These are phyloP conservation scores for Philopedon plagiatum DNA, from an alignment of 2,888 invertebrate species.

Conservation along the genomic window DNA sequence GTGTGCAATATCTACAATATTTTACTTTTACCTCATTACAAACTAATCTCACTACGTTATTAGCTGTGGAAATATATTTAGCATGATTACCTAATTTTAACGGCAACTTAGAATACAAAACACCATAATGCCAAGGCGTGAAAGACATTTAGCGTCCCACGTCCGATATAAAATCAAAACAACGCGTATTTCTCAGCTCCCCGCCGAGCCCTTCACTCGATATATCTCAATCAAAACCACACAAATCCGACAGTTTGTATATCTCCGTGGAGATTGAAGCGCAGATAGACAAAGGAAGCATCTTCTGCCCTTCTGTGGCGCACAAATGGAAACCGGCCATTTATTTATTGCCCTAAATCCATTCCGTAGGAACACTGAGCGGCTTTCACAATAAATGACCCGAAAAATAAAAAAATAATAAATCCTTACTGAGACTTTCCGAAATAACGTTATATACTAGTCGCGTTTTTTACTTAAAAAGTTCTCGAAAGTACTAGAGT, in stretches of 20 bases:
- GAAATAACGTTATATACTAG: constrained; percentile 30
- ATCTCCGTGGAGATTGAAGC: constrained; percentile 56
- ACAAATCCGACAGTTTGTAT: constrained; percentile 62
- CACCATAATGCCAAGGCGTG: constrained; percentile 7
- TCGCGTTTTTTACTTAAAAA: constrained; percentile 27
- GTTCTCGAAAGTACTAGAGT: constrained; percentile 1
- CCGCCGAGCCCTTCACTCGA: constrained; percentile 58
- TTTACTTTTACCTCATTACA: no score
- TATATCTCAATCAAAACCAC: constrained; percentile 62
- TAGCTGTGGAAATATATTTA: no score
- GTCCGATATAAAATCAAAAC: constrained; percentile 55
- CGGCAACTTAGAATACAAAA: constrained; percentile 14
- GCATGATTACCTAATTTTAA: not conserved
- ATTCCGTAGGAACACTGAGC: constrained; percentile 53
- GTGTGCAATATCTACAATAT: no score
- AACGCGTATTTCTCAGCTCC: constrained; percentile 52
- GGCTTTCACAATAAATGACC: constrained; percentile 54
- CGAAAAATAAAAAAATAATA: constrained; percentile 55
- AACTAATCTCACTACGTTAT: no score
- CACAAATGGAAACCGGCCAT: constrained; percentile 61
- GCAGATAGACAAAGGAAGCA: constrained; percentile 59
- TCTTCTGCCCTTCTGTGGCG: constrained; percentile 54
- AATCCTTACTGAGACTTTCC: constrained; percentile 24
- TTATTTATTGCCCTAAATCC: constrained; percentile 60
- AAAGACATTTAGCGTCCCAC: constrained; percentile 33